A percentile compares a stretch with the other conserved stretches of the same genome.
Evolutionary conservation across 2,113 vertebrate genomes (phyloP).

Genomic region (Procapra przewalskii): DNA sequence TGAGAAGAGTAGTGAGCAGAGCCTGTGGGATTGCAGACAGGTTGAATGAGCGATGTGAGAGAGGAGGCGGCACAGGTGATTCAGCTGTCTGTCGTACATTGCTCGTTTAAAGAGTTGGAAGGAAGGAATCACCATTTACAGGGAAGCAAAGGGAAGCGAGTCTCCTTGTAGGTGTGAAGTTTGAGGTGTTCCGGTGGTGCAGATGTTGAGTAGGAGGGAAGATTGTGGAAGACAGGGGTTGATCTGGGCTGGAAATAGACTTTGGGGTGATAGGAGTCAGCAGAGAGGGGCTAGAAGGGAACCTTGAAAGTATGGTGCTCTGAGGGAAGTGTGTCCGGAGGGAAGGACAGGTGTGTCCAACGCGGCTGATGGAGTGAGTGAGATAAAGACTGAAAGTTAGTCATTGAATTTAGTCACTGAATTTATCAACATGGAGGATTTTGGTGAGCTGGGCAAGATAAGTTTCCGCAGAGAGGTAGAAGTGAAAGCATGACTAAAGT

Average conservation of each 20-base stretch:
- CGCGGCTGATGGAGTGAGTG: background rate
- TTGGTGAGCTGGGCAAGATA: background rate
- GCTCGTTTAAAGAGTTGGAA: background rate
- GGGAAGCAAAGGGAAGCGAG: background rate
- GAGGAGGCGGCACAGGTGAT: background rate
- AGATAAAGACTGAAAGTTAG: background rate
- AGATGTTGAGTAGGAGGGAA: background rate
- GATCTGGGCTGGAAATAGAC: background rate
- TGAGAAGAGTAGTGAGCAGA: background rate
- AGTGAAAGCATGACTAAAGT: background rate
- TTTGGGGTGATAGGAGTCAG: background rate
- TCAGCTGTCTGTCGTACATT: background rate
- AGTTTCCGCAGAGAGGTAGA: background rate
- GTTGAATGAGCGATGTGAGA: background rate
- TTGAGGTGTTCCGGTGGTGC: background rate
- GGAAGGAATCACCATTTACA: background rate
- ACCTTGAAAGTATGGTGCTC: background rate
- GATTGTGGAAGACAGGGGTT: background rate
- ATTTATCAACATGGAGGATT: accelerated
- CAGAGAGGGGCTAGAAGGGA: background rate
- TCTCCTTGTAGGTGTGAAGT: background rate
- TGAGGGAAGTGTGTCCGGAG: background rate
- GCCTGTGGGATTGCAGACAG: background rate
- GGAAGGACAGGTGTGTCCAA: background rate
- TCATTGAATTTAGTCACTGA: background rate